Conservation (phyloP, 2,113 vertebrate species). For the Erythrocercus mccallii region DNA sequence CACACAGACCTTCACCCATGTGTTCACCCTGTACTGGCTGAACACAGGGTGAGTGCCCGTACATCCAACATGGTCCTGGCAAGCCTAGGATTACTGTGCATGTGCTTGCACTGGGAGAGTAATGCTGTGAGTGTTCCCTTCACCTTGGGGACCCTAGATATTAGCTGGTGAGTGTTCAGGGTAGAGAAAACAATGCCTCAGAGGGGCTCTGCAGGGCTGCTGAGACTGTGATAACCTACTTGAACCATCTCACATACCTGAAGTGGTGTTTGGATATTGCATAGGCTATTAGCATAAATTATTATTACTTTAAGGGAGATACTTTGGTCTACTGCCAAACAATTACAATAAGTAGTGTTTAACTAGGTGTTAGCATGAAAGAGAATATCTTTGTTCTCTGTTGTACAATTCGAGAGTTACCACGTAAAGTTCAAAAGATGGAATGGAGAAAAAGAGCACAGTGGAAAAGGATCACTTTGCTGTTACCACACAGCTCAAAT, state of each 20-base stretch:
- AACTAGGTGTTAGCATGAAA: not conserved
- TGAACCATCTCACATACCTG: not conserved
- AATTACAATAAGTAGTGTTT: conserved; percentile 9
- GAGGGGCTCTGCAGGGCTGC: not conserved
- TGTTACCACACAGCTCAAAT: not conserved
- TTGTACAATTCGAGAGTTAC: not conserved
- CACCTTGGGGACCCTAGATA: not conserved
- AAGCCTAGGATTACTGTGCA: accelerated
- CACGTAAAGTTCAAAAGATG: not conserved
- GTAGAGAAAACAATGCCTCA: not conserved
- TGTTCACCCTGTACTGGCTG: not conserved
- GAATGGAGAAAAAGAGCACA: not conserved
- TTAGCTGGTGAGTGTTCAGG: not conserved
- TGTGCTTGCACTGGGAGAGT: not conserved
- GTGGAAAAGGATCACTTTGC: not conserved
- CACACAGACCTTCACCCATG: not conserved
- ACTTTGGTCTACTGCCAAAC: not conserved
- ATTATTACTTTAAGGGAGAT: not conserved
- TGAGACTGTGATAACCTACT: not conserved
- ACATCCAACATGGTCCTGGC: accelerated
- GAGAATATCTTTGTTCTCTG: not conserved
- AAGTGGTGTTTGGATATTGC: not conserved
- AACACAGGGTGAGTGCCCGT: accelerated
- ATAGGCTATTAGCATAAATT: not conserved
- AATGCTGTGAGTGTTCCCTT: not conserved